Percentiles rank a stretch among this genome's conserved stretches.
phyloP scores from a whole-genome alignment of 2,888 invertebrate genomes.

The Zelleria hepariella region DNA sequence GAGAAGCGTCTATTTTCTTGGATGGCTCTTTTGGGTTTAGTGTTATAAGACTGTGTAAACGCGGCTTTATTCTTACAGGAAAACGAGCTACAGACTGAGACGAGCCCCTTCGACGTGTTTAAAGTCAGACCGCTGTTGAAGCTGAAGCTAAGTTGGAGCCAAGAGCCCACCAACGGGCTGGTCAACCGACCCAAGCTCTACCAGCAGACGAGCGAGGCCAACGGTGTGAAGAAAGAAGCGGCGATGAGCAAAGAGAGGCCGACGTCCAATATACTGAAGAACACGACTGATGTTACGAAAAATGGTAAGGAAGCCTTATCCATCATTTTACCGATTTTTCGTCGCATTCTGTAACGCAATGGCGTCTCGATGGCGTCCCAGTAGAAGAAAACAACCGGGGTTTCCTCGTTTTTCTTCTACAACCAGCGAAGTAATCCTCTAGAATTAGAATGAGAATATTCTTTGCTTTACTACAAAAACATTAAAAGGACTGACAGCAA shows the following conservation, averaged over 20 bases:
- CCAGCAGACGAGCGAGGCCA: slow-evolving; percentile 45
- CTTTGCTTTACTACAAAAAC: too few species aligned
- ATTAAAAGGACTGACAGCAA: too few species aligned
- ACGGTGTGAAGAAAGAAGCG: slow-evolving; percentile 48
- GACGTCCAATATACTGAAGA: slow-evolving; percentile 30
- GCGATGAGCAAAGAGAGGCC: slow-evolving; percentile 37
- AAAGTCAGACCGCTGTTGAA: slow-evolving; percentile 86
- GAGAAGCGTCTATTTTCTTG: too few species aligned
- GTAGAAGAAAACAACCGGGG: too few species aligned
- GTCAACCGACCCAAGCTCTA: slow-evolving; percentile 77
- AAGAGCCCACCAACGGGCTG: slow-evolving; percentile 76
- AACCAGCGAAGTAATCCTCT: too few species aligned
- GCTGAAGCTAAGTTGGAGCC: slow-evolving; percentile 88
- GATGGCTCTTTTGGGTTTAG: too few species aligned
- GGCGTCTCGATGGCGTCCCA: too few species aligned
- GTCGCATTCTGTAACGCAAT: too few species aligned
- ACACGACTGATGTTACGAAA: slow-evolving; percentile 29
- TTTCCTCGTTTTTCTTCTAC: too few species aligned
- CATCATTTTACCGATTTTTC: background rate
- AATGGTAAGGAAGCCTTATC: slow-evolving; percentile 32
- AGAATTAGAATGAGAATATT: too few species aligned
- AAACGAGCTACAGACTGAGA: slow-evolving; percentile 51
- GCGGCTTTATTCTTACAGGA: slow-evolving; percentile 33
- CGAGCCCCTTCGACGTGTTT: slow-evolving; percentile 80
- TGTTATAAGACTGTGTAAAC: too few species aligned